phyloP scores from a whole-genome alignment of 2,797 vertebrate genomes.

The Gymnoscopelus microlampas region DNA sequence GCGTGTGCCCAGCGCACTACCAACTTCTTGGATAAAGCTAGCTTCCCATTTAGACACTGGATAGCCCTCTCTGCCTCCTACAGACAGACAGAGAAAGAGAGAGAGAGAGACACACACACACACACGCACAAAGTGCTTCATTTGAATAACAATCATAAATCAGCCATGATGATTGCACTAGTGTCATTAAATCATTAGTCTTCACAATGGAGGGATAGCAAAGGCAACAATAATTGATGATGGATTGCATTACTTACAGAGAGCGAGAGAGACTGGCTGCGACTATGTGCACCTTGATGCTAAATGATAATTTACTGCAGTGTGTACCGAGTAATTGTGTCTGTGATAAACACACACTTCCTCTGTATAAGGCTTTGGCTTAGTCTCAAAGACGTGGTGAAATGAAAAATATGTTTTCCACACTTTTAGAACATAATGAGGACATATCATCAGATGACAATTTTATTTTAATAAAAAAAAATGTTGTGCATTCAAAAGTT shows the following conservation, averaged over 20 bases:
- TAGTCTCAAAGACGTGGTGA: too few species aligned
- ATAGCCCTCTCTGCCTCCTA: conserved; percentile 97
- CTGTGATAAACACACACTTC: conserved; percentile 76
- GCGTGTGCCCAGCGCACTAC: conserved; percentile 97
- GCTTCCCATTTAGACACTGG: conserved; percentile 96
- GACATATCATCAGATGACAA: too few species aligned
- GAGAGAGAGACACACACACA: conserved; percentile 11
- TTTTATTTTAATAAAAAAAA: too few species aligned
- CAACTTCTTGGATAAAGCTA: conserved; percentile 96
- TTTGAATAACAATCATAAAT: conserved; percentile 45
- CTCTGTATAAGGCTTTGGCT: conserved; percentile 65
- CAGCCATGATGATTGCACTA: conserved; percentile 46
- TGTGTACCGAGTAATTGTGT: conserved; percentile 1
- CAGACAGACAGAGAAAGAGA: neutral
- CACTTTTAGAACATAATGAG: too few species aligned
- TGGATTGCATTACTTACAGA: conserved; percentile 38
- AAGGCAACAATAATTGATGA: conserved; percentile 55
- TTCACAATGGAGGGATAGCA: conserved; percentile 46
- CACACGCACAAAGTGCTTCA: neutral
- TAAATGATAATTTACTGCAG: conserved; percentile 62
- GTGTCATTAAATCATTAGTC: conserved; percentile 66
- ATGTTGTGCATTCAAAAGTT: too few species aligned
- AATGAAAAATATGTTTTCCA: too few species aligned
- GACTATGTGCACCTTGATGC: conserved; percentile 29
- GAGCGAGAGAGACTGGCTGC: conserved; percentile 38